phyloP scores from a whole-genome alignment of 2,113 vertebrate genomes.

The Bos javanicus region DNA sequence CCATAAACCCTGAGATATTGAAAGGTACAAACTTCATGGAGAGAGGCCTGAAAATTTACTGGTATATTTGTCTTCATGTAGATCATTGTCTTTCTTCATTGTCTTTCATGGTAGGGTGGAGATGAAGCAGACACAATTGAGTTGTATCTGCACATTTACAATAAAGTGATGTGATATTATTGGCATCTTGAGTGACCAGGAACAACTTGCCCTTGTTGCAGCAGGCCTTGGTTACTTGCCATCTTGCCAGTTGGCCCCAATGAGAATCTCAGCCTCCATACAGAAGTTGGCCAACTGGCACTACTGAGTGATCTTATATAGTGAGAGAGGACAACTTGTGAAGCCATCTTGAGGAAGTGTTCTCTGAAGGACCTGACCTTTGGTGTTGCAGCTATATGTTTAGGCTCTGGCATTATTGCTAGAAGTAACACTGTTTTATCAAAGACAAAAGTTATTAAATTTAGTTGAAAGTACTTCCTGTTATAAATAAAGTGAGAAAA shows the following conservation, averaged over 20 bases:
- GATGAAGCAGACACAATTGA: background rate
- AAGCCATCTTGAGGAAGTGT: background rate
- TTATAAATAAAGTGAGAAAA: constrained; percentile 1
- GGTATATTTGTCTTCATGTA: background rate
- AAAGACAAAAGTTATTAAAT: background rate
- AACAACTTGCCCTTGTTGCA: background rate
- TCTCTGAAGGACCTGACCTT: background rate
- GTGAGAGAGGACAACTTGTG: background rate
- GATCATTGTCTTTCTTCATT: too few relatives aligned
- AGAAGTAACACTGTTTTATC: background rate
- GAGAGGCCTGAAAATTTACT: background rate
- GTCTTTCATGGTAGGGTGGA: background rate
- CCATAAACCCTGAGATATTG: background rate
- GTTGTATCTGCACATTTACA: background rate
- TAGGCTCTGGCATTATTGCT: background rate
- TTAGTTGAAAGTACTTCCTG: background rate
- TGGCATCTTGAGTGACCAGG: background rate
- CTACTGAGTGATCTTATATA: background rate
- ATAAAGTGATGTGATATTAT: background rate
- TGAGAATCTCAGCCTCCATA: background rate
- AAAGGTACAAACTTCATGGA: background rate
- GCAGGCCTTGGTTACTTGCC: background rate
- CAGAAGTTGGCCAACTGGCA: background rate
- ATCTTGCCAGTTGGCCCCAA: background rate
- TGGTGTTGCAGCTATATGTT: background rate